These are phyloP conservation scores for Actinostola sp. DNA, from an alignment of 92 coral and sea anemone species.

Conservation along the genomic window DNA sequence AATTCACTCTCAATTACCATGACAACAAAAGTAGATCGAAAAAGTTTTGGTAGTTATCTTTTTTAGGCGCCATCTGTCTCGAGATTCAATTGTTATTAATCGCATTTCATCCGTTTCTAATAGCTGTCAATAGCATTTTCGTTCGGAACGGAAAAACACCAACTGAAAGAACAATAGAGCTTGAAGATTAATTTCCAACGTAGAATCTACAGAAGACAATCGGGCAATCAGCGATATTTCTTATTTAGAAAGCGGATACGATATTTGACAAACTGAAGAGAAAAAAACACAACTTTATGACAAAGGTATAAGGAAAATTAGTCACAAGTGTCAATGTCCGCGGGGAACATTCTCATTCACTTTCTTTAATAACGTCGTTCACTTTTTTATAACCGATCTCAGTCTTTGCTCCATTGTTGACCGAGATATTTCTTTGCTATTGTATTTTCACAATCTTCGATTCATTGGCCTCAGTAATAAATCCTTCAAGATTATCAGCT, in stretches of 20 bases:
- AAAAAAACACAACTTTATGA: not conserved
- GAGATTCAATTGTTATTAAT: slow-evolving; percentile 16
- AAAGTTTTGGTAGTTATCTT: slow-evolving; percentile 19
- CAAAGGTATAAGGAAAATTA: not conserved
- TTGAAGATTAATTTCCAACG: slow-evolving; percentile 19
- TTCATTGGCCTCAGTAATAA: not conserved
- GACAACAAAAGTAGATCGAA: slow-evolving; percentile 12
- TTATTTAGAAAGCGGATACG: not conserved
- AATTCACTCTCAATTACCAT: slow-evolving; percentile 6
- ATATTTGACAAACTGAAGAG: not conserved
- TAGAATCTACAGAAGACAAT: slow-evolving; percentile 6
- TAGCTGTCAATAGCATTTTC: slow-evolving; percentile 26
- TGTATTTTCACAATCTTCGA: not conserved
- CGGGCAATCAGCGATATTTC: slow-evolving; percentile 1
- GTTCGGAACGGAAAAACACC: slow-evolving; percentile 31
- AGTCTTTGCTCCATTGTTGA: too few species aligned
- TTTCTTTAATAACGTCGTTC: too few species aligned
- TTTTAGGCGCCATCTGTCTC: slow-evolving; percentile 31
- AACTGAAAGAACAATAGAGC: slow-evolving; percentile 1
- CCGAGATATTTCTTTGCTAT: too few species aligned
- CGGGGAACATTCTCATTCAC: too few species aligned
- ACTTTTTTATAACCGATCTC: too few species aligned
- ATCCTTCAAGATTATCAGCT: not conserved
- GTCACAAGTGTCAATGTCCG: too few species aligned
- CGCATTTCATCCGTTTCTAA: slow-evolving; percentile 34